Conservation (phyloP, 2,113 vertebrate genomes). For the Dicentrarchus labrax region DNA sequence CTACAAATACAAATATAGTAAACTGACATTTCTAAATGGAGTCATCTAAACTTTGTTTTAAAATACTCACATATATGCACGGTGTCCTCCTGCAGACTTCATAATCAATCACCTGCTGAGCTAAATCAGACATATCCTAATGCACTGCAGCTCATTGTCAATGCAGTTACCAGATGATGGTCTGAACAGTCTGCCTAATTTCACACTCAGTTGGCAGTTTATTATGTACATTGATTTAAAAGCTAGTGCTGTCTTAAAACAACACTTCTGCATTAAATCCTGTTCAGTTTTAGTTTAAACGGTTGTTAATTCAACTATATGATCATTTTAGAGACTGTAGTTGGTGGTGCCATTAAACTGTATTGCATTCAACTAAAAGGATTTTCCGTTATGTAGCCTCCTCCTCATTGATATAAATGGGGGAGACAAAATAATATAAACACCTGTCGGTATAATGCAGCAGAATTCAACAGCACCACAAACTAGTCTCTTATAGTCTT, state of each 20-base stretch:
- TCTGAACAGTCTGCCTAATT: constrained; percentile 8
- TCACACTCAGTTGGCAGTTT: neutral
- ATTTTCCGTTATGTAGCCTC: too few species aligned
- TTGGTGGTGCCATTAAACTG: too few species aligned
- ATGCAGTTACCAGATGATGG: neutral
- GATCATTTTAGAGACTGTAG: too few species aligned
- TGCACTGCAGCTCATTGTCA: constrained; percentile 6
- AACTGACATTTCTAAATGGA: neutral
- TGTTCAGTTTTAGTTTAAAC: too few species aligned
- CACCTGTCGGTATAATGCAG: neutral
- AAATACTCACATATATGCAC: neutral
- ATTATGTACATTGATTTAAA: neutral
- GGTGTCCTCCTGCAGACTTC: neutral
- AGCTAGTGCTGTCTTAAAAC: neutral
- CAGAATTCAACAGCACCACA: neutral
- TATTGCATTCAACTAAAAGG: too few species aligned
- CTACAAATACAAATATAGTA: neutral
- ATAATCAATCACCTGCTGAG: constrained; percentile 14
- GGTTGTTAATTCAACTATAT: too few species aligned
- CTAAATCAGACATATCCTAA: constrained; percentile 16
- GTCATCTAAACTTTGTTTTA: neutral
- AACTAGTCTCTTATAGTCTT: neutral
- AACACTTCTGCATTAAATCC: neutral
- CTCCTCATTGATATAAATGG: neutral
- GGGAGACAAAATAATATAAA: neutral